Base-by-base conservation (phyloP, 2,113 vertebrate species). In the Calyptommatus sinebrachiatus region DNA sequence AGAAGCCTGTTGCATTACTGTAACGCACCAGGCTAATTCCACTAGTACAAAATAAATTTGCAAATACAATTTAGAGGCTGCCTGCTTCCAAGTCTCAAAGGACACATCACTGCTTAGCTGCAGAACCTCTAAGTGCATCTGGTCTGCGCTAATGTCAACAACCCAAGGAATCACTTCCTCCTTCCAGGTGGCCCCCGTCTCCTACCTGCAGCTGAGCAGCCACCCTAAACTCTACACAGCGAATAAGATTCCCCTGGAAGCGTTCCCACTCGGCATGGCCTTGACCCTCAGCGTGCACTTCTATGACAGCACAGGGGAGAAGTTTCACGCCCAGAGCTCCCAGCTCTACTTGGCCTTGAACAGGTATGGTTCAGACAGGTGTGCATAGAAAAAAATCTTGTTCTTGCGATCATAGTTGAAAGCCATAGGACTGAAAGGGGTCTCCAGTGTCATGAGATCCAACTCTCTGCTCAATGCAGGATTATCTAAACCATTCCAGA, bases 191-290 rank as follows among this genome's bases (percentile, higher is more conserved):
- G 92, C 93, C 68, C 86, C 91, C 1, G 93, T 94, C 77, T 87
- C 91, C 18, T 95, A 94, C 84, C 83, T 95, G 69, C 81, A 62
- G 46, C 11, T 95, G 71, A 91, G 89, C 79, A 90, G 82, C 73
- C 71, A 85, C 9, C 91, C 92, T 61, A 87, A 71, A 31, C 85
- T 94, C 4, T 87, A 88, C 69, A 88, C 87, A 0, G 29, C 87
- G 67, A 84, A 66, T 65, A 88, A 87, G 81, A 69, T 48, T 48
- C 69, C 87, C 2, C 82, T 94, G 22, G 77, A 71, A 8, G 86
- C 93, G 1, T 92, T 94, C 65, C 89, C 93, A 18, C 24, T 94
- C 83, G 95, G 94, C 53, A 91, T 93, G 91, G 85, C 87, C 57
- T 80, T 94, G 21, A 84, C 84, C 70, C 84, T 95, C 74, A 60